Conservation (phyloP, 2,797 vertebrate species). For the Squalus acanthias region DNA sequence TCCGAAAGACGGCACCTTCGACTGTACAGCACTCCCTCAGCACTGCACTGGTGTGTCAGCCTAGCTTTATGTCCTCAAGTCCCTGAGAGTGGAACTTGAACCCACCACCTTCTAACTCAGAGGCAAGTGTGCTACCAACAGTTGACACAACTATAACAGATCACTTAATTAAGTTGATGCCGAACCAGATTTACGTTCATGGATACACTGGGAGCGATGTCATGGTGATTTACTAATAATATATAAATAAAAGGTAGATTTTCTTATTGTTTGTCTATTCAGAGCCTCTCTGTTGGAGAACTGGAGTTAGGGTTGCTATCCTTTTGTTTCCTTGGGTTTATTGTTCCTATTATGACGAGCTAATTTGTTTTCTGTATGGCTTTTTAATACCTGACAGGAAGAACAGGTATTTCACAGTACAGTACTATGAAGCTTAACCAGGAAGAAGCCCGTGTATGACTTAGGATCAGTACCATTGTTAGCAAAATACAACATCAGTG, state of each 20-base stretch:
- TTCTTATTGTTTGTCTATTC: not conserved
- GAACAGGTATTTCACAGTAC: not conserved
- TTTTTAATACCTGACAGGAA: not conserved
- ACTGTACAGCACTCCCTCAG: too few species aligned
- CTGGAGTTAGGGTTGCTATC: not conserved
- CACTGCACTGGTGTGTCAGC: too few species aligned
- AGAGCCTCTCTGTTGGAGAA: not conserved
- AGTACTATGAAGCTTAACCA: not conserved
- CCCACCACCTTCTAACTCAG: too few species aligned
- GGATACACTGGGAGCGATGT: not conserved
- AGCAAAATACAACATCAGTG: not conserved
- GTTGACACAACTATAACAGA: not conserved
- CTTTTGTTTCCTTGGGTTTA: not conserved
- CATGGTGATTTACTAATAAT: not conserved
- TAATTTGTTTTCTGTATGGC: not conserved
- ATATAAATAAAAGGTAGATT: not conserved
- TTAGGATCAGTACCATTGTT: not conserved
- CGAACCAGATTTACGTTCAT: too few species aligned
- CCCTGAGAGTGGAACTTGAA: too few species aligned
- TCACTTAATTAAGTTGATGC: not conserved
- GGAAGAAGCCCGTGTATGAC: not conserved
- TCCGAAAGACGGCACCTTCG: too few species aligned
- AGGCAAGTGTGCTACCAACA: too few species aligned
- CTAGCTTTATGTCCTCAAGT: too few species aligned
- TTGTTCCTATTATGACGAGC: not conserved